These are phyloP conservation scores for Lordiphosa fenestrarum DNA, from an alignment of 2,888 invertebrate genomes.

Conservation along the genomic window DNA sequence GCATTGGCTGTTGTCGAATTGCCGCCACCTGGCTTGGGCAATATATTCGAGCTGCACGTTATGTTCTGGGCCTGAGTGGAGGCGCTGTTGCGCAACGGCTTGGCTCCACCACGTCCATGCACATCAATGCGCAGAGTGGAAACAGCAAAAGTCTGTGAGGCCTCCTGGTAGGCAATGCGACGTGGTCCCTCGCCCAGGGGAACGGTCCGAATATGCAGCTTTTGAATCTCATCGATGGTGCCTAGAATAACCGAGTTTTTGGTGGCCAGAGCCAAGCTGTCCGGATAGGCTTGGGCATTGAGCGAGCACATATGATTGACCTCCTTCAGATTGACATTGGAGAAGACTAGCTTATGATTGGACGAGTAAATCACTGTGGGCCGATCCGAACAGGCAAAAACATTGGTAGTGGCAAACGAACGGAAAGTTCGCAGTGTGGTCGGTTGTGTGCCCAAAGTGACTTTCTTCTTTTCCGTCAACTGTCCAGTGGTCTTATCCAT, in stretches of 20 bases:
- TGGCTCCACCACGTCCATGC: constrained; percentile 87
- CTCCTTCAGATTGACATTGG: constrained; percentile 97
- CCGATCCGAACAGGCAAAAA: constrained; percentile 99
- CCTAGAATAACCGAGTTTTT: constrained; percentile 88
- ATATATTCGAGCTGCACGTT: constrained; percentile 83
- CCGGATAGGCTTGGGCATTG: constrained; percentile 96
- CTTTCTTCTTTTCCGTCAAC: constrained; percentile 94
- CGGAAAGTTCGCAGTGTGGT: constrained; percentile 95
- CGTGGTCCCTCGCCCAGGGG: constrained; percentile 96
- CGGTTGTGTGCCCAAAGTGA: constrained; percentile 98
- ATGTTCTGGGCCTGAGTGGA: constrained; percentile 88
- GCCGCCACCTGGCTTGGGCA: constrained; percentile 81
- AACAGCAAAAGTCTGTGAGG: constrained; percentile 96
- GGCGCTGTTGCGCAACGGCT: constrained; percentile 86
- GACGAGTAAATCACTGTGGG: constrained; percentile 99
- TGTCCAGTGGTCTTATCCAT: constrained; percentile 88
- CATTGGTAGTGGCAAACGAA: constrained; percentile 94
- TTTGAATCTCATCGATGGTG: constrained; percentile 99
- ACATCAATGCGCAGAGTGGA: constrained; percentile 94
- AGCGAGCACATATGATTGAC: constrained; percentile 99
- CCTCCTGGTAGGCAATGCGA: constrained; percentile 96
- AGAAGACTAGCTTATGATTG: constrained; percentile 98
- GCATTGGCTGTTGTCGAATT: constrained; percentile 78
- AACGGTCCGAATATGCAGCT: constrained; percentile 97
- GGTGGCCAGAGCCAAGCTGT: constrained; percentile 83